Percentiles rank a stretch among this genome's conserved stretches.
Evolutionary conservation across 2,113 vertebrate genomes (phyloP).

Genomic region (Hippotragus niger): DNA sequence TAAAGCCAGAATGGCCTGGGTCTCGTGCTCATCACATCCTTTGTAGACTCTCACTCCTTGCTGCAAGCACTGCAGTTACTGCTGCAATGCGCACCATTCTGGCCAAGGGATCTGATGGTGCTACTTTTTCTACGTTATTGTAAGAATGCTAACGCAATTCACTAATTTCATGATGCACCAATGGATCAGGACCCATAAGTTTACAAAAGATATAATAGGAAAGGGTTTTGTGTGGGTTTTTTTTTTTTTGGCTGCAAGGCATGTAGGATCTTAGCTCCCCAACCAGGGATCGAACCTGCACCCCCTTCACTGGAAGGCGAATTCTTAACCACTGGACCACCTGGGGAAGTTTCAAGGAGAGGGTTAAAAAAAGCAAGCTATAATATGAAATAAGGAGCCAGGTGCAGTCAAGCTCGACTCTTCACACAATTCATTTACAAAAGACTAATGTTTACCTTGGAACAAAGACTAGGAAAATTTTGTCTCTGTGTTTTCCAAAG

Average conservation of each 20-base stretch:
- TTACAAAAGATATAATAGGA: background rate
- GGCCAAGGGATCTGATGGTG: background rate
- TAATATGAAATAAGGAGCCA: background rate
- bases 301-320: background rate
- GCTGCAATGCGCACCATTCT: rapidly evolving
- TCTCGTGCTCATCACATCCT: too few relatives aligned
- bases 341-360: background rate
- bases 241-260: background rate
- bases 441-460: background rate
- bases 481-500: background rate
- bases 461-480: background rate
- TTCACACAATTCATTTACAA: background rate
- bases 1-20: background rate
- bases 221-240: background rate
- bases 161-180: background rate
- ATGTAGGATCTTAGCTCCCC: background rate
- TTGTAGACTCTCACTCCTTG: background rate
- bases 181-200: background rate
- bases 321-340: background rate
- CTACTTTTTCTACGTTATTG: background rate
- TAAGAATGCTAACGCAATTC: background rate
- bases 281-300: background rate
- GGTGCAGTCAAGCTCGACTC: background rate
- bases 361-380: background rate
- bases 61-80: too few relatives aligned